Evolutionary conservation across 2,888 invertebrate genomes (phyloP).

Genomic region (Sinelater perroti): DNA sequence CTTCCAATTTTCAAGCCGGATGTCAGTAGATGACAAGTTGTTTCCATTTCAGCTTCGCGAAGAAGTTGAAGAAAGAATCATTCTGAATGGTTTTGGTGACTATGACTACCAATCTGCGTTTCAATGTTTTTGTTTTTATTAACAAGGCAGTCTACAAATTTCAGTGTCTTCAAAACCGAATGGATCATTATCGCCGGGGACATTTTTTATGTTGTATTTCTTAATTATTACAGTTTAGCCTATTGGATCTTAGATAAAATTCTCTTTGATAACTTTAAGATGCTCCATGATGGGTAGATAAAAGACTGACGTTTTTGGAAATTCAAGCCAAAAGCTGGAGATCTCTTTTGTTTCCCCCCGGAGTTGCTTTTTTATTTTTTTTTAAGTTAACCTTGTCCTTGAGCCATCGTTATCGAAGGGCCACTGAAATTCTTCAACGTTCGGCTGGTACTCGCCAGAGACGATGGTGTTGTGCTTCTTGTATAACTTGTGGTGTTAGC

Average conservation of each 20-base stretch:
- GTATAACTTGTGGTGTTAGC: slow-evolving; percentile 85
- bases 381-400: slow-evolving; percentile 74
- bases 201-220: slow-evolving; percentile 90
- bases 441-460: slow-evolving; percentile 84
- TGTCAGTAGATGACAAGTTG: slow-evolving; percentile 83
- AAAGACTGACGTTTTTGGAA: slow-evolving; percentile 87
- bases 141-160: slow-evolving; percentile 89
- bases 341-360: slow-evolving; percentile 71
- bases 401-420: slow-evolving; percentile 76
- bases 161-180: slow-evolving; percentile 95
- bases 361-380: slow-evolving; percentile 58
- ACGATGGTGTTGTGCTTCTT: slow-evolving; percentile 76
- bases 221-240: slow-evolving; percentile 84
- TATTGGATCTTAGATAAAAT: slow-evolving; percentile 73
- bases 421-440: slow-evolving; percentile 88
- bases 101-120: slow-evolving; percentile 91
- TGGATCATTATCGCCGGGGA: slow-evolving; percentile 84
- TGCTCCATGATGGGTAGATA: slow-evolving; percentile 84
- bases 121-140: slow-evolving; percentile 99
- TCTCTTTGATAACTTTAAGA: slow-evolving; percentile 83
- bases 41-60: slow-evolving; percentile 86
- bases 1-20: slow-evolving; percentile 96
- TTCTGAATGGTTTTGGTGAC: slow-evolving; percentile 94
- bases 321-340: slow-evolving; percentile 96
- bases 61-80: slow-evolving; percentile 99